These are phyloP conservation scores for Pterocles burchelli DNA, from an alignment of 2,113 vertebrate genomes.

Conservation along the genomic window DNA sequence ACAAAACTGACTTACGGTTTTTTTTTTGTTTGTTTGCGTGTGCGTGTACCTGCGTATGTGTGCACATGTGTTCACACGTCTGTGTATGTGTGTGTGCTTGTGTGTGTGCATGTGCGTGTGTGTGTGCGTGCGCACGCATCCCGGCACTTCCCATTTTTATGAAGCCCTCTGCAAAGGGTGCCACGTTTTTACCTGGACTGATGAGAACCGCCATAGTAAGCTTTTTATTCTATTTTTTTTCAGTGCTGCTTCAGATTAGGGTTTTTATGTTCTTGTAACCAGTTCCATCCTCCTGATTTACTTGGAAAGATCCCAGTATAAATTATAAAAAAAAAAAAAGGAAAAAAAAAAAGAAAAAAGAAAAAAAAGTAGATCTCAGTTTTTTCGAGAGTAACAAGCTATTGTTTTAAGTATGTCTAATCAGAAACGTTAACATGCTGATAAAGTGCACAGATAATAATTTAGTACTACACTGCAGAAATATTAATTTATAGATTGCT, in stretches of 20 bases:
- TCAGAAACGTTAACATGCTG: constrained; percentile 61
- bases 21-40: background rate
- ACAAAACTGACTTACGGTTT: constrained; percentile 60
- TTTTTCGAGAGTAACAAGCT: constrained; percentile 43
- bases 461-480: constrained; percentile 69
- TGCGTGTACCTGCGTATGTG: background rate
- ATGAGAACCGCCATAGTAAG: constrained; percentile 65
- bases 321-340: background rate
- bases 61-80: background rate
- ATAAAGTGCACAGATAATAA: constrained; percentile 68
- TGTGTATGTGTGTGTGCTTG: background rate
- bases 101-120: background rate
- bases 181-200: constrained; percentile 79
- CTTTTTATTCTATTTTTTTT: constrained; percentile 42
- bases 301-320: constrained; percentile 55
- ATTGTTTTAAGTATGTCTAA: constrained; percentile 67
- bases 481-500: constrained; percentile 70
- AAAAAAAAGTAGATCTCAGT: constrained; percentile 46
- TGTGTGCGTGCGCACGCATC: background rate
- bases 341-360: background rate
- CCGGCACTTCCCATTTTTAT: constrained; percentile 71
- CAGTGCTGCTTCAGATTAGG: constrained; percentile 57
- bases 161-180: constrained; percentile 73
- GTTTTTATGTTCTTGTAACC: constrained; percentile 30
- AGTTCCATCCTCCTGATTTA: constrained; percentile 49